Conservation (phyloP, 1,140 invertebrate genomes). For the Drosophila kohkoa region DNA sequence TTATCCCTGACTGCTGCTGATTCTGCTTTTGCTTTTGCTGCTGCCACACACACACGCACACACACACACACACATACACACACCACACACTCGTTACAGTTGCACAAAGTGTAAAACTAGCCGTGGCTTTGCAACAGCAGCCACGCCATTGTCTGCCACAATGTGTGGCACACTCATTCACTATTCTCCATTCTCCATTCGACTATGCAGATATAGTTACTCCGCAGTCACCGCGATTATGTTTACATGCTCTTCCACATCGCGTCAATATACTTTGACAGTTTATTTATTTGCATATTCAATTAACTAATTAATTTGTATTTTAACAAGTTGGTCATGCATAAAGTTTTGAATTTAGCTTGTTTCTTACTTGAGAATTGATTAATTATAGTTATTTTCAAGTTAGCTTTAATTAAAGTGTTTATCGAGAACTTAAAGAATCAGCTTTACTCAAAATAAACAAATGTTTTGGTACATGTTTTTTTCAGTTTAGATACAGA, state of each 20-base stretch:
- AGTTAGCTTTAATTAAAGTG: no score
- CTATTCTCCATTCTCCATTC: not conserved
- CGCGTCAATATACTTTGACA: not conserved
- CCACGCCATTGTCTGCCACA: conserved; percentile 36
- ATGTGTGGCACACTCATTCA: conserved; percentile 20
- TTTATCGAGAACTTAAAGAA: no score
- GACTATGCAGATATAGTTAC: conserved; percentile 36
- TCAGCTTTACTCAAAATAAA: no score
- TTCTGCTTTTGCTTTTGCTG: no score
- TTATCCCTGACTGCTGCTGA: not conserved
- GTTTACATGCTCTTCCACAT: not conserved
- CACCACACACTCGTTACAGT: conserved; percentile 25
- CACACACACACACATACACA: no score
- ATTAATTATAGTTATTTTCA: no score
- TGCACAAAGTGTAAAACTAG: conserved; percentile 60
- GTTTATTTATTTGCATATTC: not conserved
- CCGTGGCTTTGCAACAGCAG: conserved; percentile 46
- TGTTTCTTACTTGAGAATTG: no score
- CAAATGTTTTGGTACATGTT: no score
- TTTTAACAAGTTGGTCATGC: no score
- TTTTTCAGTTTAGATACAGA: no score
- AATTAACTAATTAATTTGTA: no score
- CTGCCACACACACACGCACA: not conserved
- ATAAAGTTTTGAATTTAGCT: no score
- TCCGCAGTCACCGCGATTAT: conserved; percentile 6